Conservation (phyloP, 2,113 vertebrate species). For the Saccopteryx bilineata region DNA sequence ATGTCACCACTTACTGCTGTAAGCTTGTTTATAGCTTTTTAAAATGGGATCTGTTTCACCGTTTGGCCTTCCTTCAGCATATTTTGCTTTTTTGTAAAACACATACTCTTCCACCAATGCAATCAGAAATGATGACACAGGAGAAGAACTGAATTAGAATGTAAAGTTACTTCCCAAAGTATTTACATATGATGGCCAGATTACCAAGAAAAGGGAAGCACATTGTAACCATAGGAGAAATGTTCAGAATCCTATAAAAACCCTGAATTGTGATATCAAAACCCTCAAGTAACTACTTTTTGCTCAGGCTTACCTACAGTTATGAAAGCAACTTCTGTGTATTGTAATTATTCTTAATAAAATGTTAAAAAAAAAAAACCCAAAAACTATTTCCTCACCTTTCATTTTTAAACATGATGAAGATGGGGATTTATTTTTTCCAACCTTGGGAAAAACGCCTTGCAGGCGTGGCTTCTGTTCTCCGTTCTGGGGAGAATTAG, state of each 20-base stretch:
- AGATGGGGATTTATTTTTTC: not conserved
- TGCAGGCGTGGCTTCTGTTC: not conserved
- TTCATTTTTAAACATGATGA: conserved; percentile 40
- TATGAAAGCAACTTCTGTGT: not conserved
- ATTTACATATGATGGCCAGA: conserved; percentile 54
- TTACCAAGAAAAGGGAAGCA: conserved; percentile 41
- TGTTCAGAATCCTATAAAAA: not conserved
- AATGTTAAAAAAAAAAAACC: not conserved
- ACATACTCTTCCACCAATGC: conserved; percentile 51
- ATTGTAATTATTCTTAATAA: conserved; percentile 22
- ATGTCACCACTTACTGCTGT: conserved; percentile 71
- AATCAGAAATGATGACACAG: conserved; percentile 61
- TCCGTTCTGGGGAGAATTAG: not conserved
- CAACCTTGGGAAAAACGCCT: not conserved
- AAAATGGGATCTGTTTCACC: conserved; percentile 72
- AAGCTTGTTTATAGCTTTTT: conserved; percentile 77
- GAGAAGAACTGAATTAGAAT: conserved; percentile 57
- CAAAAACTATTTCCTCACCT: not conserved
- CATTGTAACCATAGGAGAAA: not conserved
- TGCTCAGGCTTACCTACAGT: not conserved
- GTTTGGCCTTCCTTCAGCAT: conserved; percentile 71
- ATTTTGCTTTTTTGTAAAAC: conserved; percentile 75
- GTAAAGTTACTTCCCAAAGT: conserved; percentile 56
- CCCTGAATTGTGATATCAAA: not conserved
- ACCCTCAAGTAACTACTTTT: not conserved